A percentile compares a stretch with the other conserved stretches of the same genome.
These are phyloP conservation scores for Nomada lathburiana DNA, from an alignment of 2,888 invertebrate species.

Conservation along the genomic window DNA sequence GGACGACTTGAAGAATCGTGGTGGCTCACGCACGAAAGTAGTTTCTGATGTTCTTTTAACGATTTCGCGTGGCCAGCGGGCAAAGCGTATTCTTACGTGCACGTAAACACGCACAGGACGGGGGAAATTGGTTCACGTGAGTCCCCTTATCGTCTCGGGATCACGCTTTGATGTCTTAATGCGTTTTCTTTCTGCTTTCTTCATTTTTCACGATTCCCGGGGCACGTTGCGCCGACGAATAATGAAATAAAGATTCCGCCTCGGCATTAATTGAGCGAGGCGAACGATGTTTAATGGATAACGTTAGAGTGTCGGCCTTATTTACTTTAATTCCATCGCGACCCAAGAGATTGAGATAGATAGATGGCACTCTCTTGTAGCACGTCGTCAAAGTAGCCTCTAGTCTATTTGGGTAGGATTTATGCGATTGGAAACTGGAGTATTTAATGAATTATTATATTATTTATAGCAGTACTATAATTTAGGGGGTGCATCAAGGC, in stretches of 20 bases:
- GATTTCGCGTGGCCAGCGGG: slow-evolving; percentile 50
- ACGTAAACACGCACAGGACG: slow-evolving; percentile 21
- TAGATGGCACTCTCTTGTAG: neutral
- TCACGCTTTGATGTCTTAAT: slow-evolving; percentile 52
- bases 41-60: slow-evolving; percentile 59
- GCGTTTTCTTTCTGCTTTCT: slow-evolving; percentile 24
- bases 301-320: neutral
- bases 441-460: neutral
- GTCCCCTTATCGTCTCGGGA: slow-evolving; percentile 43
- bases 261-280: neutral
- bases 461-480: neutral
- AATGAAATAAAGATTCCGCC: slow-evolving; percentile 5
- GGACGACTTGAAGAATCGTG: slow-evolving; percentile 42
- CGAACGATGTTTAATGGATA: neutral
- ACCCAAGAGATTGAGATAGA: neutral
- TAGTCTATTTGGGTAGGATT: neutral
- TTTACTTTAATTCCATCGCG: neutral
- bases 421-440: too few relatives aligned
- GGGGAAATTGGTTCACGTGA: slow-evolving; percentile 50
- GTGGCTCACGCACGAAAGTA: slow-evolving; percentile 56
- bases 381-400: neutral
- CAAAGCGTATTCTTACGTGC: slow-evolving; percentile 32
- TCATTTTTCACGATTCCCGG: neutral
- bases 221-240: neutral
- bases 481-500: too few relatives aligned